Base-by-base conservation (phyloP, 2,113 vertebrate species). In the Choloepus hoffmanni region DNA sequence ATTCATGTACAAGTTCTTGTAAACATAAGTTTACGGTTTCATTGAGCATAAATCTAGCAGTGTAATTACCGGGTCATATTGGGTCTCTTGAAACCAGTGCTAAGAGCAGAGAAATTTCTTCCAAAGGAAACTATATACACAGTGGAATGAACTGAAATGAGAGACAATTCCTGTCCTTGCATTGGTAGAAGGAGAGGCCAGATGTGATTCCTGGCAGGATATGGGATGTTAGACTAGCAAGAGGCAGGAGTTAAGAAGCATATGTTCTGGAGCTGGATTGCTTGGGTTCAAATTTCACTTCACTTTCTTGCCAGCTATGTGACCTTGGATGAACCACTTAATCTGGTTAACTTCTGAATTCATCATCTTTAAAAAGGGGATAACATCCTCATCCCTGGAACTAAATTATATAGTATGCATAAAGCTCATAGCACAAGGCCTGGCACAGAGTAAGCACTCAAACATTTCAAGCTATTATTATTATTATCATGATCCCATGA, bases 261-360 rank as follows among this genome's bases (percentile, higher is more conserved):
- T 84, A 50, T 63, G 26, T 63, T 93, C 73, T 70, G 3, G 63
- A 92, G 36, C 10, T 70, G 65, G 73, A n/a, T 4, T 55, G 6
- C 50, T 70, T 48, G 33, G 82, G n/a, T 48, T 96, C 48, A 84
- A 73, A 90, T 90, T 83, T 95, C 43, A 78, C 68, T 83, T 83
- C 18, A 94, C 76, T 79, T 74, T 40, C 50, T 63, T 73, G 70
- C 33, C 48, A 50, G 65, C 26, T 90, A 18, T 68, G 48, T 30
- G 33, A 78, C 15, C 58, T 50, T 74, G 24, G n/a, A 21, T n/a
- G 72, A 77, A 72, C 33, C n/a, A 92, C 5, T 74, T 79, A 60
- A 89, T 76, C 70, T 87, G 7, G 5, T 1, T 70, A 43, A 55
- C 53, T 70, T 94, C 53, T 82, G 3, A 65, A 77, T 62, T 48